phyloP scores from a whole-genome alignment of 2,797 vertebrate genomes.

The Pagetopsis macropterus region DNA sequence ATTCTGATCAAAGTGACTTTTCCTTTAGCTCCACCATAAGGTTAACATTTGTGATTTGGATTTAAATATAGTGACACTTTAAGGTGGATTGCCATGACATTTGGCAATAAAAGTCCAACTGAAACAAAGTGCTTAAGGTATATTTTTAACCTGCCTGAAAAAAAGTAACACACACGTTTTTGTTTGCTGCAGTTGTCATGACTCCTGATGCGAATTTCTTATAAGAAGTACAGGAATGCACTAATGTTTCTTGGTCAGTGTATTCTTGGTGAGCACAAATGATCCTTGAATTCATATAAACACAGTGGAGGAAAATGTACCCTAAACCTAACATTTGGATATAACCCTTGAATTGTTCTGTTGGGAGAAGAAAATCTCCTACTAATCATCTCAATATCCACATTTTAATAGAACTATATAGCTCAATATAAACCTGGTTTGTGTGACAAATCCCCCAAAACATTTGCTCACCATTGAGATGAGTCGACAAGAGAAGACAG shows the following conservation, averaged over 20 bases:
- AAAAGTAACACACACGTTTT: no score
- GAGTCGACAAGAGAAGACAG: slow-evolving; percentile 65
- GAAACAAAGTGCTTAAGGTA: background rate
- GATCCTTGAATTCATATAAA: no score
- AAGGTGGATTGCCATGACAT: background rate
- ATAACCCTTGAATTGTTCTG: background rate
- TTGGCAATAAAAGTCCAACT: background rate
- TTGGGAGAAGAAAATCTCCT: background rate
- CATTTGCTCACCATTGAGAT: slow-evolving; percentile 60
- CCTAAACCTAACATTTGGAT: background rate
- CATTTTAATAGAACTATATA: no score
- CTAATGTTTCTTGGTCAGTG: no score
- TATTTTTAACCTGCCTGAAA: no score
- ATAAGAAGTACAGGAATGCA: no score
- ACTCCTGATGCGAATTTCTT: no score
- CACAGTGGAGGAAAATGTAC: no score
- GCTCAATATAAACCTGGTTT: background rate
- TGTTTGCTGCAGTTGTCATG: no score
- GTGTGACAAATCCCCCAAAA: background rate
- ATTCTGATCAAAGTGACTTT: no score
- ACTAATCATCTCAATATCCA: background rate
- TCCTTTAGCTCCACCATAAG: background rate
- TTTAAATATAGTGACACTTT: background rate
- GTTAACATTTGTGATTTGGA: background rate
- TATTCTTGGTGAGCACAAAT: no score